Evolutionary conservation across 2,113 vertebrate genomes (phyloP).

Genomic region (Pampusana beccarii): DNA sequence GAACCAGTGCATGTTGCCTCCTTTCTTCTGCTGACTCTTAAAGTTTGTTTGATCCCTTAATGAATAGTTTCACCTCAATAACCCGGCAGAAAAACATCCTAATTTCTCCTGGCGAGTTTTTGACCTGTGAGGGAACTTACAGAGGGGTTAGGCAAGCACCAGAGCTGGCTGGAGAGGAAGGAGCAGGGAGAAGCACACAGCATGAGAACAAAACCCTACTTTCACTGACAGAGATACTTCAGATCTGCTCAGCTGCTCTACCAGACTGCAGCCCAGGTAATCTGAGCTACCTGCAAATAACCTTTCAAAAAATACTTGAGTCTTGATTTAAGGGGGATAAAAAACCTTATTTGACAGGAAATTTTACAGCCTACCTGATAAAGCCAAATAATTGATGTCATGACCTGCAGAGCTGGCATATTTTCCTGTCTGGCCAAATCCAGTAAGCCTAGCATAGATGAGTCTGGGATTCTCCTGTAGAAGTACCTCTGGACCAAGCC

Average conservation of each 20-base stretch:
- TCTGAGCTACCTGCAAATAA: background rate
- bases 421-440: conserved; percentile 89
- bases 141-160: background rate
- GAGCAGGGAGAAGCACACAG: background rate
- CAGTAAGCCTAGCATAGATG: conserved; percentile 92
- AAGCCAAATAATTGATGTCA: conserved; percentile 93
- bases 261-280: background rate
- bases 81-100: background rate
- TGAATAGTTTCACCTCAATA: background rate
- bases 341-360: background rate
- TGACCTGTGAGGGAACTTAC: background rate
- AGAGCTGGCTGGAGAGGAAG: background rate
- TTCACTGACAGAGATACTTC: background rate
- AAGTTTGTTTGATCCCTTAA: background rate
- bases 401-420: conserved; percentile 85
- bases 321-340: background rate
- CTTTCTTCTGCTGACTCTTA: background rate
- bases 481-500: conserved; percentile 86
- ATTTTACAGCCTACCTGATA: conserved; percentile 84
- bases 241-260: background rate
- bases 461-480: conserved; percentile 85
- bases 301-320: background rate
- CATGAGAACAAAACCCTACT: background rate
- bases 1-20: background rate
- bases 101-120: background rate